Base-by-base conservation (phyloP, 2,797 vertebrate genomes). In the Enteromius viviparus region DNA sequence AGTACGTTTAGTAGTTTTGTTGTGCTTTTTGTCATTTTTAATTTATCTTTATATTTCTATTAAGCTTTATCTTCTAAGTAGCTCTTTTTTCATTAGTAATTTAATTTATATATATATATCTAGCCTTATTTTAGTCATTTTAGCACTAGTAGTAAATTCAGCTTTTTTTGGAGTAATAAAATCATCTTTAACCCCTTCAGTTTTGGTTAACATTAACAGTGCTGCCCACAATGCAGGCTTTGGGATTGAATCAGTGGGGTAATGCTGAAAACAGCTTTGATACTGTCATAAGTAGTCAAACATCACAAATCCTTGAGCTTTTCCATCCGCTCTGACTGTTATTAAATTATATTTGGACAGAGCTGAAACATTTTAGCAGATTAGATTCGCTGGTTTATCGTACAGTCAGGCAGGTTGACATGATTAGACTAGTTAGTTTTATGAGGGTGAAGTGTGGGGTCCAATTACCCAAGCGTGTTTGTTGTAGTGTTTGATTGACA, bases 401-500 rank as follows among this genome's bases (percentile, higher is more conserved):
- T 69, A 21, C 17, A 5, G 17, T 53, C 62, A 79, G 62, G 23
- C 64, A 40, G 26, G 40, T n/a, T 23, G 29, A 37, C 29, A 15
- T 37, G 21, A 79, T 79, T 79, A 53, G 32, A n/a, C 64, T 68
- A 26, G 62, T 66, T 65, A 49, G 42, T 65, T 49, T 14, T 5
- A 15, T 78, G 19, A 29, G 40, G 40, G 8, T 42, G 40, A 9
- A 42, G 40, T 11, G n/a, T 19, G 26, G 12, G 6, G 7, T 80
- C 88, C 89, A 90, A 88, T 90, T 42, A 64, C 32, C 6, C n/a
- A 0, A 32, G 78, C 80, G 66, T 60, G 68, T 71, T 65, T 81
- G 47, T 55, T 8, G 47, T 71, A 1, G 0, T 1, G 4, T 64
- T 64, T 78, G 88, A 88, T 87, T 85, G 88, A 58, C 65, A 62